Percentiles rank a stretch among this genome's conserved stretches.
Conservation (phyloP, 1,140 invertebrate species). For the Hylyphantes graminicola region DNA sequence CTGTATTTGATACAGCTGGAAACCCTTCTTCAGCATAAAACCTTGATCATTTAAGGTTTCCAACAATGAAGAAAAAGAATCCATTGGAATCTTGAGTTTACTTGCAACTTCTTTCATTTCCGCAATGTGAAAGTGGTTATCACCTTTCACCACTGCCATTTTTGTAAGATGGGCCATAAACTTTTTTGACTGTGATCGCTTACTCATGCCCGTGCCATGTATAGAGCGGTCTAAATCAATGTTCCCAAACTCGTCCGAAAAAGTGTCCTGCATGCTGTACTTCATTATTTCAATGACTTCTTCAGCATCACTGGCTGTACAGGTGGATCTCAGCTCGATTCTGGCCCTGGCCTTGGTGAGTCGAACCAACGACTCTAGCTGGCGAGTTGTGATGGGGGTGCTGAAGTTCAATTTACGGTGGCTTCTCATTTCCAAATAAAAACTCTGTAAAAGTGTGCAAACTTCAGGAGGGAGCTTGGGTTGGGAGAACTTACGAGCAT, state of each 20-base stretch:
- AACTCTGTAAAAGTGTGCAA: constrained; percentile 77
- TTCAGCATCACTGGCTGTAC: constrained; percentile 81
- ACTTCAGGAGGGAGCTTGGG: constrained; percentile 81
- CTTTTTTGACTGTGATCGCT: constrained; percentile 77
- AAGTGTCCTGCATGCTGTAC: constrained; percentile 82
- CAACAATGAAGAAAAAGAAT: constrained; percentile 76
- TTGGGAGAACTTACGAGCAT: constrained; percentile 88
- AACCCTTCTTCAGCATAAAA: constrained; percentile 84
- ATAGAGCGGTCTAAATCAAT: constrained; percentile 78
- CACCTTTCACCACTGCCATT: constrained; percentile 74
- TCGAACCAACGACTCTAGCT: constrained; percentile 88
- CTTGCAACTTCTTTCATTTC: constrained; percentile 80
- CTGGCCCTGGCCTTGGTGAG: constrained; percentile 89
- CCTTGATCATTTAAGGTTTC: constrained; percentile 85
- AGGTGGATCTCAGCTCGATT: constrained; percentile 82
- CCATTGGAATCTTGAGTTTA: constrained; percentile 74
- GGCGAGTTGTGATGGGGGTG: constrained; percentile 83
- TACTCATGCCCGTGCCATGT: constrained; percentile 80
- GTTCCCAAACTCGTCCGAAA: constrained; percentile 77
- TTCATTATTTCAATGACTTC: constrained; percentile 89
- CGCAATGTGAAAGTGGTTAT: constrained; percentile 78
- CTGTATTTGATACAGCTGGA: constrained; percentile 79
- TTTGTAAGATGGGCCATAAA: constrained; percentile 79
- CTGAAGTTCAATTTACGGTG: constrained; percentile 74
- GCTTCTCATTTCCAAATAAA: constrained; percentile 83